These are phyloP conservation scores for Belonocnema kinseyi DNA, from an alignment of 1,140 invertebrate genomes.

Conservation along the genomic window DNA sequence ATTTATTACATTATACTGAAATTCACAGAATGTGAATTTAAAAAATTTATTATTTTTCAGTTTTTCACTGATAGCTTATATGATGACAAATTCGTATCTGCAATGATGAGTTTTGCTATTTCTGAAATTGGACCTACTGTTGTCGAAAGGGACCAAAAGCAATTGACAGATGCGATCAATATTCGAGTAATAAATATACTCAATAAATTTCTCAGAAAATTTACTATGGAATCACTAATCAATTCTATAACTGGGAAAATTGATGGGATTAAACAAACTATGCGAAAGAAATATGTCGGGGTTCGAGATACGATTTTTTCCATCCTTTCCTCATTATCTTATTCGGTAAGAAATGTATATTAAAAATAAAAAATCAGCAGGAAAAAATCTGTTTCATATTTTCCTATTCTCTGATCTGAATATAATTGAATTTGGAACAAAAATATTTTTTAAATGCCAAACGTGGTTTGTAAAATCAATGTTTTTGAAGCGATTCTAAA, in stretches of 20 bases:
- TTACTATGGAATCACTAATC: background rate
- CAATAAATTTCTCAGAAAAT: slow-evolving; percentile 28
- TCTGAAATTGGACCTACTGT: slow-evolving; percentile 40
- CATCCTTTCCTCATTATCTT: too few species aligned
- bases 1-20: background rate
- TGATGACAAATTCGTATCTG: slow-evolving; percentile 47
- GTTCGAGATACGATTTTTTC: too few species aligned
- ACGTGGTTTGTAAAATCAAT: too few species aligned
- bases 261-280: background rate
- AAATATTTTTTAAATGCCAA: too few species aligned
- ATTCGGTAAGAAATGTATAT: too few species aligned
- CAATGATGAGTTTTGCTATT: slow-evolving; percentile 42
- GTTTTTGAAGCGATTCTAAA: too few species aligned
- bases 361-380: too few species aligned
- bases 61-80: slow-evolving; percentile 46
- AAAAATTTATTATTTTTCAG: slow-evolving; percentile 38
- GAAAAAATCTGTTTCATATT: too few species aligned
- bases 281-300: background rate
- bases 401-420: too few species aligned
- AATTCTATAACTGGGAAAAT: too few species aligned
- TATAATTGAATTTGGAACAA: too few species aligned
- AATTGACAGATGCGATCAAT: slow-evolving; percentile 35
- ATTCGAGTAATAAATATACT: slow-evolving; percentile 11
- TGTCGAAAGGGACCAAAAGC: slow-evolving; percentile 42
- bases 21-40: too few species aligned